Conservation (phyloP, 1,140 invertebrate species). For the Psix sp. region DNA sequence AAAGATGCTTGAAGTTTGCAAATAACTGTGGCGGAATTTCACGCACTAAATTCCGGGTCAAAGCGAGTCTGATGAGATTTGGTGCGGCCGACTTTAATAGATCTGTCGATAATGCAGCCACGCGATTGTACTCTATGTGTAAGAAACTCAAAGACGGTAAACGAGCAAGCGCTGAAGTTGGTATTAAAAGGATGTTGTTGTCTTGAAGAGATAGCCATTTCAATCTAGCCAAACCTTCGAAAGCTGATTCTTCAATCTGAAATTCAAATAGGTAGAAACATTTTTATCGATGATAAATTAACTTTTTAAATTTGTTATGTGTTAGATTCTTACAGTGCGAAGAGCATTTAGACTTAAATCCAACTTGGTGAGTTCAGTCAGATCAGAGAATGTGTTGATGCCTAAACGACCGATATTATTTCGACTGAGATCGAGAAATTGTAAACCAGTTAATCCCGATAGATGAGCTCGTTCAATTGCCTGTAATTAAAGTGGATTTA, state of each 20-base stretch:
- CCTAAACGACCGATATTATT: constrained; percentile 89
- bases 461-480: constrained; percentile 84
- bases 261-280: constrained; percentile 62
- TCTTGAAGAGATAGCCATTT: constrained; percentile 89
- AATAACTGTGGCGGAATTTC: constrained; percentile 89
- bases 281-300: no score
- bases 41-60: constrained; percentile 90
- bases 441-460: constrained; percentile 80
- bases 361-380: constrained; percentile 83
- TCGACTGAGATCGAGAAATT: constrained; percentile 88
- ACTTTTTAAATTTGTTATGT: no score
- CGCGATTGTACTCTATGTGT: constrained; percentile 90
- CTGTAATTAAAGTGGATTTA: constrained; percentile 72
- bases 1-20: constrained; percentile 85
- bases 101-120: constrained; percentile 89
- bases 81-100: constrained; percentile 81
- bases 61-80: constrained; percentile 80
- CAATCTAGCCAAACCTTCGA: constrained; percentile 87
- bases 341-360: constrained; percentile 91
- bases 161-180: constrained; percentile 85
- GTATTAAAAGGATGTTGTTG: constrained; percentile 91
- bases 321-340: constrained; percentile 89
- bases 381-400: constrained; percentile 86
- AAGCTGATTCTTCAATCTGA: constrained; percentile 90
- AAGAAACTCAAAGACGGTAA: constrained; percentile 85